These are phyloP conservation scores for Drosophila peninsularis DNA, from an alignment of 2,888 invertebrate species.

Conservation along the genomic window DNA sequence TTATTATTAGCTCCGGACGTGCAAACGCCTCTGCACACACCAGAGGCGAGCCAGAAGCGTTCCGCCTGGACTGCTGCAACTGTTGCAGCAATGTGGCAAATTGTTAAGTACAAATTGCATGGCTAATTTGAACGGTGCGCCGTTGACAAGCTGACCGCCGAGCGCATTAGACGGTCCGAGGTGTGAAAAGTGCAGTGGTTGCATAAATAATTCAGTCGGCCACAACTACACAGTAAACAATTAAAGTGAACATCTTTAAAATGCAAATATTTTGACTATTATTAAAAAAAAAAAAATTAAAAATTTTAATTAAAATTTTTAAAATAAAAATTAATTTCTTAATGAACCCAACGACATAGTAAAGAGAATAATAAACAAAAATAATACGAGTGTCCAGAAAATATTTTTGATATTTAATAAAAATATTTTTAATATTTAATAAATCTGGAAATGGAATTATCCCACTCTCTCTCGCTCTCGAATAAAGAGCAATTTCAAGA, in stretches of 20 bases:
- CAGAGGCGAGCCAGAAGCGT: slow-evolving; percentile 8
- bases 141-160: slow-evolving; percentile 54
- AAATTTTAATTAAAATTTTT: no score
- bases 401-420: no score
- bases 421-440: neutral
- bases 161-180: slow-evolving; percentile 33
- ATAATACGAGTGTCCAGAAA: no score
- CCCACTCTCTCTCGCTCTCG: neutral
- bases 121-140: slow-evolving; percentile 73
- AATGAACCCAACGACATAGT: no score
- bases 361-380: no score
- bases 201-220: slow-evolving; percentile 17
- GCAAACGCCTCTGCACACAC: slow-evolving; percentile 55
- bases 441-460: neutral
- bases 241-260: neutral
- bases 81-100: slow-evolving; percentile 56
- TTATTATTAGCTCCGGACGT: slow-evolving; percentile 53
- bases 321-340: no score
- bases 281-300: no score
- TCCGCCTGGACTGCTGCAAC: slow-evolving; percentile 10
- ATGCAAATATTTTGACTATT: neutral
- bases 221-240: neutral
- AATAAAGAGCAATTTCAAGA: neutral
- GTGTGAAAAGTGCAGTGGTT: slow-evolving; percentile 40
- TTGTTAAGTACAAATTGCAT: slow-evolving; percentile 74